Evolutionary conservation across 1,140 invertebrate species (phyloP), one percentile per base, ranked within the genome.

Genomic region (Calliphora vicina): DNA sequence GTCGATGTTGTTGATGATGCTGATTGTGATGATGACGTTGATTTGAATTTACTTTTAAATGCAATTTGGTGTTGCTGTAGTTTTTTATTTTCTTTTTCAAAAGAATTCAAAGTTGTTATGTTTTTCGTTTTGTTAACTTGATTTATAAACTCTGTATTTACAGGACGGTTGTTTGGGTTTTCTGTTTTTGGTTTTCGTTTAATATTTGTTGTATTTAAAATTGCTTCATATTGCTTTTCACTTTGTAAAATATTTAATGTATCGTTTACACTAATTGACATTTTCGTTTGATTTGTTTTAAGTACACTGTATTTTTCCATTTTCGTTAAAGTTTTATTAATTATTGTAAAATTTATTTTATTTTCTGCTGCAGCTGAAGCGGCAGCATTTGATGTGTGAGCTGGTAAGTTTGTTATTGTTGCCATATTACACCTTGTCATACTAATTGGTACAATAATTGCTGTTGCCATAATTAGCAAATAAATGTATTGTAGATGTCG

Each of bases 381-480:
- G 3, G 1, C 25, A 23, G 9, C 27, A 12, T 0, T 26, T 25
- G 72, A 29, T 17, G 27, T 17, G 15, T 26, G 15, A n/a, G 76
- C 20, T 80, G 76, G 10, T 35, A 35, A 35, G 29, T 35, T 35
- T 29, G 45, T 81, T 61, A 25, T 20, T 10, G 8, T 10, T 50
- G 13, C 43, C 23, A 78, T 61, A 17, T 81, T 81, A 29, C 80
- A 61, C 80, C 80, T 61, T 81, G 80, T 81, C 80, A 81, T 81
- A 27, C 26, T 67, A 81, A 81, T 61, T 81, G 80, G 80, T 3
- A 81, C 50, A 57, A 67, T 81, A 61, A 67, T 81, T 81, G 80
- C 80, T 27, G 80, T 61, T 61, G 50, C 43, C 43, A 81, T 81
- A 61, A 81, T 81, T 81, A 81, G 23, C 43, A 78, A 61, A 57